A percentile compares a stretch with the other conserved stretches of the same genome.
Evolutionary conservation across 2,113 vertebrate genomes (phyloP).

Genomic region (Pituophis catenifer): DNA sequence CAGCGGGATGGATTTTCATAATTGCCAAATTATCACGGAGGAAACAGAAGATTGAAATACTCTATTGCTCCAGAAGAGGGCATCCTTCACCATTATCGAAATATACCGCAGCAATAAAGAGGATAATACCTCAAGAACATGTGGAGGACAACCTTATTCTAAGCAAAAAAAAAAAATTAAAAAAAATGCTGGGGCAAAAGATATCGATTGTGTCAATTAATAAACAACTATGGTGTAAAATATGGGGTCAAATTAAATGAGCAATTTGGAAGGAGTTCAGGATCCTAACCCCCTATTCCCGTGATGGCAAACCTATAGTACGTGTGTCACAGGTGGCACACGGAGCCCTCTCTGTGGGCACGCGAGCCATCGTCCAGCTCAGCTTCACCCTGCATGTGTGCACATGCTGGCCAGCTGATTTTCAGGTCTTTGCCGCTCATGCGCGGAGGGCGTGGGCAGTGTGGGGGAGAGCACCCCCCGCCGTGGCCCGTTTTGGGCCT

Average conservation of each 20-base stretch:
- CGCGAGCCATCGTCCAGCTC: too few species aligned
- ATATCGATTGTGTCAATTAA: background rate
- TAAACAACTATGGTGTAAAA: background rate
- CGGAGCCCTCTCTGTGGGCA: too few species aligned
- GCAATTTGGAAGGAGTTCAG: background rate
- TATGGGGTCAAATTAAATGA: background rate
- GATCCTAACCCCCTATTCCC: background rate
- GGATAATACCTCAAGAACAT: fast-evolving
- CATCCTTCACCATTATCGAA: background rate
- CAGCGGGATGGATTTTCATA: background rate
- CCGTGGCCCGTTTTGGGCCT: too few species aligned
- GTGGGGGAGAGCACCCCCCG: too few species aligned
- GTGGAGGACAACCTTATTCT: background rate
- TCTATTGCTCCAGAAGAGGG: constrained; percentile 51
- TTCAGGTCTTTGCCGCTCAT: too few species aligned
- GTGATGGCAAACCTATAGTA: too few species aligned
- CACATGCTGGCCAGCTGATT: too few species aligned
- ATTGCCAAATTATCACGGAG: fast-evolving
- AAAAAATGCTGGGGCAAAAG: background rate
- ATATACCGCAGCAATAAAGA: fast-evolving
- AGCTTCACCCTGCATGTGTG: too few species aligned
- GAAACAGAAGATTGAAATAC: background rate
- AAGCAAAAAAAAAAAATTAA: background rate
- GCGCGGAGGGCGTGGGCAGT: too few species aligned
- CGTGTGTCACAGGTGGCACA: too few species aligned